phyloP scores from a whole-genome alignment of 1,140 invertebrate genomes.

The Hyphantria cunea region DNA sequence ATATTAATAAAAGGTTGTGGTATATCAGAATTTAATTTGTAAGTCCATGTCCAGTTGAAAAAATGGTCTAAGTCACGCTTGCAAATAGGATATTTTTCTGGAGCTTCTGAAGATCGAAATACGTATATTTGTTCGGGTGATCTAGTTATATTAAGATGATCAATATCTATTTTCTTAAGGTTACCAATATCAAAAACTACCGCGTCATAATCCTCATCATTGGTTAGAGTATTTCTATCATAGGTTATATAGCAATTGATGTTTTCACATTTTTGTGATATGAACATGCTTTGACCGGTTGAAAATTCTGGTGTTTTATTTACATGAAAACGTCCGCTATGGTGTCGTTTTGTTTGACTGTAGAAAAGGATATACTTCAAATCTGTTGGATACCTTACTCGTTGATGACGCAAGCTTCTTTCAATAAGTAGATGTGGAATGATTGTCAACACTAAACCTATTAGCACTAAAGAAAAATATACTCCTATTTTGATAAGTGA shows the following conservation, averaged over 20 bases:
- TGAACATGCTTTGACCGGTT: constrained; percentile 53
- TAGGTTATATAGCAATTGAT: constrained; percentile 66
- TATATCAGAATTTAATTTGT: constrained; percentile 64
- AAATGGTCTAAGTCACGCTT: constrained; percentile 56
- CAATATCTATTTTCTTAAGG: constrained; percentile 35
- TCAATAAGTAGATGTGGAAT: constrained; percentile 35
- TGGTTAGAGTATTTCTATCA: constrained; percentile 42
- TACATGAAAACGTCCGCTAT: constrained; percentile 8
- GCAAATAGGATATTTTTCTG: constrained; percentile 53
- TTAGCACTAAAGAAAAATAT: constrained; percentile 31
- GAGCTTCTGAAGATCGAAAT: constrained; percentile 54
- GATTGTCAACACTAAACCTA: constrained; percentile 35
- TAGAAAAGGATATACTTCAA: constrained; percentile 66
- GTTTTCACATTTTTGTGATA: constrained; percentile 58
- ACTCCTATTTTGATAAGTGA: constrained; percentile 37
- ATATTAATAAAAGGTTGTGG: constrained; percentile 62
- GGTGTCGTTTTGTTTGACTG: constrained; percentile 33
- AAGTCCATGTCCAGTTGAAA: constrained; percentile 69
- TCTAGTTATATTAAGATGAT: constrained; percentile 45
- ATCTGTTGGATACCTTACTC: constrained; percentile 46
- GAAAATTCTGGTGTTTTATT: constrained; percentile 17
- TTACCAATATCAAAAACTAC: constrained; percentile 54
- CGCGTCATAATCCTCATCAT: constrained; percentile 57
- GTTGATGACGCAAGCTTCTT: constrained; percentile 9
- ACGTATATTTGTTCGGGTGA: constrained; percentile 59